A percentile compares a stretch with the other conserved stretches of the same genome.
Conservation (phyloP, 1,140 invertebrate genomes). For the Drosophila pachea region DNA sequence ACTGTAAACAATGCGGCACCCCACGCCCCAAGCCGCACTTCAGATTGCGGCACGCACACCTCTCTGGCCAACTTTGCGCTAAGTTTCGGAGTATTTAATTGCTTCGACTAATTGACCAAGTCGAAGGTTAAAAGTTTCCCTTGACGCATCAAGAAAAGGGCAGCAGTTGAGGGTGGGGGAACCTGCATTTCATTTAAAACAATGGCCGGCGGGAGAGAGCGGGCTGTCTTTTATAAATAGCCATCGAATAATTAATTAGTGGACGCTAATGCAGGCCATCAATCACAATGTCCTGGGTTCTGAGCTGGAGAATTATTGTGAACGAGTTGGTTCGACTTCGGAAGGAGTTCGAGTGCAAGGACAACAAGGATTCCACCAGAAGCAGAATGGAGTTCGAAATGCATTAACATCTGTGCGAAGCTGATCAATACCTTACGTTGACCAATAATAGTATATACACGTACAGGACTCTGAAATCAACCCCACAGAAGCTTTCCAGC, state of each 20-base stretch:
- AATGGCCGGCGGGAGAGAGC: no score
- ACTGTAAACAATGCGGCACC: conserved; percentile 61
- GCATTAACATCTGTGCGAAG: no score
- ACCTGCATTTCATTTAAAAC: conserved; percentile 23
- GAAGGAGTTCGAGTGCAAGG: background rate
- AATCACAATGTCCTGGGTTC: conserved; percentile 44
- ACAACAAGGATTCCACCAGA: background rate
- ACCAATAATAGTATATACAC: no score
- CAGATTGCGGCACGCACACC: conserved; percentile 55
- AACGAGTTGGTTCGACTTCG: background rate
- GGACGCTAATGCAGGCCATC: conserved; percentile 45
- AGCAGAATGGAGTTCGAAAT: no score
- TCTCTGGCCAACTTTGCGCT: conserved; percentile 3
- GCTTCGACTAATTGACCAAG: conserved; percentile 38
- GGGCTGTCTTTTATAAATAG: conserved; percentile 53
- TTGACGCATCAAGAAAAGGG: conserved; percentile 9
- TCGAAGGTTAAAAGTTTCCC: conserved; percentile 57
- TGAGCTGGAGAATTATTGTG: conserved; percentile 39
- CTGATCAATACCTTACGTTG: no score
- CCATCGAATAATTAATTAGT: conserved; percentile 50
- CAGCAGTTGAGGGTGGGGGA: background rate
- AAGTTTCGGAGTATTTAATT: conserved; percentile 40
- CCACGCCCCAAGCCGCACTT: conserved; percentile 54
- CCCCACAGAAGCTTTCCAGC: no score
- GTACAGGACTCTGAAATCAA: no score